Percentiles rank a stretch among this genome's conserved stretches.
These are phyloP conservation scores for Oreochromis aureus DNA, from an alignment of 2,113 vertebrate genomes.

Conservation along the genomic window DNA sequence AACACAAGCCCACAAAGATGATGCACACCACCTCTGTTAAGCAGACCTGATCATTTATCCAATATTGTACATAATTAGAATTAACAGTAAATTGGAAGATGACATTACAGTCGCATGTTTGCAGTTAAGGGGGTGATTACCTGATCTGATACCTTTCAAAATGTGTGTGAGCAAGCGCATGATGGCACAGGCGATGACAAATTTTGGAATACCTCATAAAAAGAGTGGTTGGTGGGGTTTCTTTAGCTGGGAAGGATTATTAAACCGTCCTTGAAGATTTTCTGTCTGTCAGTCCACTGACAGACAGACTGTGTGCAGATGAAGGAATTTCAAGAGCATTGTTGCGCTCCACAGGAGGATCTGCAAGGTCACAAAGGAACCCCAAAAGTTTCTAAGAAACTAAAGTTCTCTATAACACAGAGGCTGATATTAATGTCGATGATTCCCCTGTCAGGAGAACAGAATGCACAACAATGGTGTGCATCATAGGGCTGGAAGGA, in stretches of 20 bases:
- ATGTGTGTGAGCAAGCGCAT: neutral
- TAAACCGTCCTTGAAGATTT: neutral
- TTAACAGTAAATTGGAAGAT: neutral
- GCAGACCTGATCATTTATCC: neutral
- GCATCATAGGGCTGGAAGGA: neutral
- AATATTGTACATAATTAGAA: neutral
- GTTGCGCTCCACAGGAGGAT: neutral
- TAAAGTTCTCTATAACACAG: neutral
- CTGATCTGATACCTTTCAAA: neutral
- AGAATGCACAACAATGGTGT: neutral
- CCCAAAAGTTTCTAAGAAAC: neutral
- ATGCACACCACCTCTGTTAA: neutral
- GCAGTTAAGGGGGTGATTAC: neutral
- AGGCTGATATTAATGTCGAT: neutral
- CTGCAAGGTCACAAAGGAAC: neutral
- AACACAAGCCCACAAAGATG: neutral
- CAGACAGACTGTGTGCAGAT: neutral
- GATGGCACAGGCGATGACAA: neutral
- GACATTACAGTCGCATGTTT: neutral
- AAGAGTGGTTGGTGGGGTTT: accelerated
- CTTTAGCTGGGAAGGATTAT: neutral
- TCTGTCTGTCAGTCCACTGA: neutral
- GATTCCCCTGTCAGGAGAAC: neutral
- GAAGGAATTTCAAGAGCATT: neutral
- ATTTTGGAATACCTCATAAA: neutral